phyloP scores from a whole-genome alignment of 2,113 vertebrate species.

The Callorhinus ursinus region DNA sequence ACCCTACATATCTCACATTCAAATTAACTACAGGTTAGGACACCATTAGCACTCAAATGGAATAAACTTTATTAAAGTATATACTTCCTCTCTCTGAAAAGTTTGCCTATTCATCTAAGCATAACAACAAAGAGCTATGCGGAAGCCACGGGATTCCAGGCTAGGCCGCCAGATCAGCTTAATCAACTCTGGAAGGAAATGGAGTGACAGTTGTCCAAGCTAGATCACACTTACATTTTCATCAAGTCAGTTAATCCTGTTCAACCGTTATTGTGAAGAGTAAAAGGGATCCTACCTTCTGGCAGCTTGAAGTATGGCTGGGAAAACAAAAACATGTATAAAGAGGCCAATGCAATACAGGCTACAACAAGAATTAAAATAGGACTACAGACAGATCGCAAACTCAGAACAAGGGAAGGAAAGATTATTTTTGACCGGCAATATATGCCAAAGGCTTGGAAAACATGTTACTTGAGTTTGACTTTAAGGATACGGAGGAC shows the following conservation, averaged over 20 bases:
- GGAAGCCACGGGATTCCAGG: neutral
- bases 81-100: neutral
- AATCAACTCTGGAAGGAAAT: neutral
- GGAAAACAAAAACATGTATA: neutral
- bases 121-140: neutral
- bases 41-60: neutral
- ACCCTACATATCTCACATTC: neutral
- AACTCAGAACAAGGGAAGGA: neutral
- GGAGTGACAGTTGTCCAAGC: neutral
- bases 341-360: neutral
- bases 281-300: neutral
- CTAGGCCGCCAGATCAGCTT: neutral
- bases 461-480: neutral
- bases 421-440: neutral
- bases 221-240: neutral
- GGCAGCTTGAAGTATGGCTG: neutral
- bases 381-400: neutral
- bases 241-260: neutral
- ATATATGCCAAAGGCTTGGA: neutral
- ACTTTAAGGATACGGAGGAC: neutral
- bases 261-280: neutral
- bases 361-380: neutral
- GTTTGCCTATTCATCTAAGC: neutral
- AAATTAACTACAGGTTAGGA: neutral
- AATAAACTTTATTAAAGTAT: neutral